phyloP scores from a whole-genome alignment of 2,888 invertebrate species.

The Deilephila porcellus region DNA sequence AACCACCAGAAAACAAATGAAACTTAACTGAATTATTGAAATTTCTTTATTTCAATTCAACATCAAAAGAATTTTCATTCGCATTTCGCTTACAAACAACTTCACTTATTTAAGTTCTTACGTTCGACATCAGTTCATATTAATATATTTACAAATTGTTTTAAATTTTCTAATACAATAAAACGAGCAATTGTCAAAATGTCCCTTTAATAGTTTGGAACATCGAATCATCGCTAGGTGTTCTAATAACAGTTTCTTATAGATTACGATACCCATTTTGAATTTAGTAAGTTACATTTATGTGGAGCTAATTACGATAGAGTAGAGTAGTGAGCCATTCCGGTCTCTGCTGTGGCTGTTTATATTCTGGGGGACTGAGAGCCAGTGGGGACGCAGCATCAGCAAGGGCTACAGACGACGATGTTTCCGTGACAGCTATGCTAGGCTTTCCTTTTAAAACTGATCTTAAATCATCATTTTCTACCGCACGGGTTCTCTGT shows the following conservation, averaged over 20 bases:
- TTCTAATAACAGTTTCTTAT: constrained; percentile 16
- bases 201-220: constrained; percentile 24
- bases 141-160: constrained; percentile 60
- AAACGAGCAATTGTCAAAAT: constrained; percentile 14
- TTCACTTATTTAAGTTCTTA: constrained; percentile 52
- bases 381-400: constrained; percentile 76
- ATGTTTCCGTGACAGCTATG: constrained; percentile 78
- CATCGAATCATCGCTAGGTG: constrained; percentile 13
- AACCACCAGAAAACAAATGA: not conserved
- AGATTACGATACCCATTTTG: constrained; percentile 9
- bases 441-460: constrained; percentile 85
- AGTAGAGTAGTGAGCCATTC: constrained; percentile 78
- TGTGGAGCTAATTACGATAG: constrained; percentile 71
- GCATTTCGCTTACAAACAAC: constrained; percentile 74
- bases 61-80: constrained; percentile 70
- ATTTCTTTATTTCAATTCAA: constrained; percentile 80
- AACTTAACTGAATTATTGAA: constrained; percentile 45
- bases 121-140: constrained; percentile 72
- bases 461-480: constrained; percentile 81
- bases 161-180: constrained; percentile 28
- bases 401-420: constrained; percentile 73
- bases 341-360: constrained; percentile 70
- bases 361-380: constrained; percentile 74
- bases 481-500: constrained; percentile 73
- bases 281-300: constrained; percentile 54